Percentiles rank a stretch among this genome's conserved stretches.
phyloP scores from a whole-genome alignment of 2,797 vertebrate genomes.

The Cynodonichthys magdalenae region DNA sequence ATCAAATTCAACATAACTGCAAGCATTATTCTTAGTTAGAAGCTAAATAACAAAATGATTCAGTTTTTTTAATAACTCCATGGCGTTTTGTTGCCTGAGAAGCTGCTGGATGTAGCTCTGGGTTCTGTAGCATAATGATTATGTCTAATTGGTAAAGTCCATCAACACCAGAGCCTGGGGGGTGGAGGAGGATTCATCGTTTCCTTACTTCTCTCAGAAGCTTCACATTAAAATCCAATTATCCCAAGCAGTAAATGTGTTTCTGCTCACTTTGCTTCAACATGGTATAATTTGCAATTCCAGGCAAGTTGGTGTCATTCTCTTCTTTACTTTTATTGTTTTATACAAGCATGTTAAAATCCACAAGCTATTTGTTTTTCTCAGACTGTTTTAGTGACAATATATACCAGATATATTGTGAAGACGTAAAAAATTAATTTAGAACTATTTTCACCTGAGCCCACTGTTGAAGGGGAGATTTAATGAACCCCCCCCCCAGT shows the following conservation, averaged over 20 bases:
- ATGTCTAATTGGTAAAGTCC: constrained; percentile 67
- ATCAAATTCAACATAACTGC: not conserved
- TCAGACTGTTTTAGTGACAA: no score
- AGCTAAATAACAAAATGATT: constrained; percentile 8
- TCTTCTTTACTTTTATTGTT: not conserved
- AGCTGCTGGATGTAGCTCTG: constrained; percentile 30
- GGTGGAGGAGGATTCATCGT: constrained; percentile 44
- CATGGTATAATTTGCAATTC: constrained; percentile 44
- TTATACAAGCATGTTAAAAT: no score
- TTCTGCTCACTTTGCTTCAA: constrained; percentile 39
- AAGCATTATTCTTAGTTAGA: constrained; percentile 11
- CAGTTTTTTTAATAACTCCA: constrained; percentile 20
- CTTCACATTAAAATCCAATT: constrained; percentile 73
- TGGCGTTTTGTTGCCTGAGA: constrained; percentile 16
- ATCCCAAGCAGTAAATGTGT: constrained; percentile 50
- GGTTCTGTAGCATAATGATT: constrained; percentile 57
- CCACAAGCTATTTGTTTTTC: no score
- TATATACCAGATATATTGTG: no score
- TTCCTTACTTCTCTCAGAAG: constrained; percentile 41
- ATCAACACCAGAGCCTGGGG: constrained; percentile 46
- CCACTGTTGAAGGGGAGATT: no score
- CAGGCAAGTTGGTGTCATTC: not conserved
- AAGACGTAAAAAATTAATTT: no score
- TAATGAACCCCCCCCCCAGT: not conserved
- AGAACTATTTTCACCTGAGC: no score